Base-by-base conservation (phyloP, 2,113 vertebrate genomes). In the Syngnathoides biaculeatus region DNA sequence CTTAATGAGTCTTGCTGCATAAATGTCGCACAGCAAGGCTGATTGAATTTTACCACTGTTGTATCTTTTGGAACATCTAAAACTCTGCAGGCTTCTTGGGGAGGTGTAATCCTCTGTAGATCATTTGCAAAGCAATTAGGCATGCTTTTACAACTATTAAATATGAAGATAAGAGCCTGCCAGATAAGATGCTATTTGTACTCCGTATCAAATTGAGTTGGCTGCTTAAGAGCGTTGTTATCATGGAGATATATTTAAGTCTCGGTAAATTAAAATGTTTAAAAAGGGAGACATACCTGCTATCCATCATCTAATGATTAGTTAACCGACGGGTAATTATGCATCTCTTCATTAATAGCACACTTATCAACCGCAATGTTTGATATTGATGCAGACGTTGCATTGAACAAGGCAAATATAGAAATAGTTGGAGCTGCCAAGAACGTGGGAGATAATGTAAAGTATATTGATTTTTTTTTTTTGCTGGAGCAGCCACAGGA, bases 91-190 rank as follows among this genome's bases (percentile, higher is more conserved):
- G 78, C 76, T 80, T 82, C 85, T 75, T 79, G 68, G 75, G 69
- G 69, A 73, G 74, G 57, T 68, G 63, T 86, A 85, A 89, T 89
- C 88, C 89, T 90, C 81, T 86, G 85, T 79, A 87, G 80, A 87
- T 90, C 78, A 87, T 88, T 87, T 87, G 82, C 84, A 86, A 86
- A 85, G 86, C 83, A 88, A 89, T 89, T 90, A 89, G 69, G 75
- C 89, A 90, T 87, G 84, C 87, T 80, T 76, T 70, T 69, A 70
- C 75, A 69, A 81, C 86, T 85, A 88, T 87, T 88, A 88, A 82
- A 84, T 74, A 85, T 75, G 69, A 83, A 87, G 86, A 88, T 87
- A 90, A 87, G 78, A 80, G 85, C 81, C 61, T 65, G 69, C 30
- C 68, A 82, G 89, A 91, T 88, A 90, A 90, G 88, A 89, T 82